phyloP scores from a whole-genome alignment of 2,888 invertebrate genomes.

The Coleophora flavipennella region DNA sequence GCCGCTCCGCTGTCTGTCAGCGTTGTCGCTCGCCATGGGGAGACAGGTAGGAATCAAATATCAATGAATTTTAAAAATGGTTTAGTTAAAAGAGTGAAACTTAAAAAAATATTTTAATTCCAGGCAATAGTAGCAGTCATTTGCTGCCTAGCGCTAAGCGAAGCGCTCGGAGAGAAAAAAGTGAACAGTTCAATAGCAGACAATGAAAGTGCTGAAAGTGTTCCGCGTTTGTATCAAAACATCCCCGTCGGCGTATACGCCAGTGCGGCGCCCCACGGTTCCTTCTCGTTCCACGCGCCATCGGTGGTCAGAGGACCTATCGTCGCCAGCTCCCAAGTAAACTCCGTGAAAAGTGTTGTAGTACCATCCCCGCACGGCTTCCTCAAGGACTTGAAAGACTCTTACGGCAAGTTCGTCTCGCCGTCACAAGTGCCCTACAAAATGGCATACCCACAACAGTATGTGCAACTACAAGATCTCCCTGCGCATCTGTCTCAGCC shows the following conservation, averaged over 20 bases:
- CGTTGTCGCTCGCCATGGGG: slow-evolving; percentile 48
- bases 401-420: slow-evolving; percentile 56
- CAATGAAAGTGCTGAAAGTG: slow-evolving; percentile 46
- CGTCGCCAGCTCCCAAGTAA: slow-evolving; percentile 28
- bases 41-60: slow-evolving; percentile 39
- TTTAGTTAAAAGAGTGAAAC: no score
- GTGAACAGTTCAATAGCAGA: slow-evolving; percentile 31
- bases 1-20: slow-evolving; percentile 44
- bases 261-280: slow-evolving; percentile 46
- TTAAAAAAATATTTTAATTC: slow-evolving; percentile 19
- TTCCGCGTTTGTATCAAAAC: slow-evolving; percentile 43
- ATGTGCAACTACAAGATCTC: slow-evolving; percentile 49
- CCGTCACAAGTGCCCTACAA: slow-evolving; percentile 45
- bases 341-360: slow-evolving; percentile 25
- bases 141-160: slow-evolving; percentile 39
- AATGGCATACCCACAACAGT: slow-evolving; percentile 50
- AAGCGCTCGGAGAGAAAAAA: slow-evolving; percentile 25
- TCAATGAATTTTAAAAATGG: no score
- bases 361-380: slow-evolving; percentile 36
- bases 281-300: slow-evolving; percentile 49
- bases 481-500: slow-evolving; percentile 58
- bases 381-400: slow-evolving; percentile 54
- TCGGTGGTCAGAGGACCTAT: slow-evolving; percentile 31
- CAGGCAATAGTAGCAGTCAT: slow-evolving; percentile 43
- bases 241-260: slow-evolving; percentile 48